These are phyloP conservation scores for Oncorhynchus nerka DNA, from an alignment of 2,113 vertebrate genomes.

Conservation along the genomic window DNA sequence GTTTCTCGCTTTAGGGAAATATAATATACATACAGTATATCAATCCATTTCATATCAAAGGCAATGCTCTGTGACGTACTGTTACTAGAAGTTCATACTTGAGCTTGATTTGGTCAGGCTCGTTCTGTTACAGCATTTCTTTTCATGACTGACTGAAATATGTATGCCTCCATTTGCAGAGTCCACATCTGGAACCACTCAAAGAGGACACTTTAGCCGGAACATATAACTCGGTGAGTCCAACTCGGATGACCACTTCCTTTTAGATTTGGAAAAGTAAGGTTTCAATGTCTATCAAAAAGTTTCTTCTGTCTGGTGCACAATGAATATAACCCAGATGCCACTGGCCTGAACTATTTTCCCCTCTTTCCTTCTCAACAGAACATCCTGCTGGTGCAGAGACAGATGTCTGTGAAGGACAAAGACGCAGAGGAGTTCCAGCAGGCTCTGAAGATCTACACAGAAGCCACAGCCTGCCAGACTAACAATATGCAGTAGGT, in stretches of 20 bases:
- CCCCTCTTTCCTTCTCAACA: constrained; percentile 47
- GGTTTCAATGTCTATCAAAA: background rate
- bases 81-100: background rate
- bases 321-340: too few relatives aligned
- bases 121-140: constrained; percentile 11
- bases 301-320: too few relatives aligned
- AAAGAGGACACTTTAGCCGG: constrained; percentile 81
- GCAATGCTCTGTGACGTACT: constrained; percentile 19
- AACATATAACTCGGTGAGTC: constrained; percentile 83
- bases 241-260: background rate
- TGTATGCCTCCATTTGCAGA: constrained; percentile 66
- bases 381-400: constrained; percentile 93
- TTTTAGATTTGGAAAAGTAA: background rate
- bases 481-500: constrained; percentile 83
- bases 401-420: constrained; percentile 83
- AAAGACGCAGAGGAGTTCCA: constrained; percentile 79
- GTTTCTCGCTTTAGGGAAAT: too few relatives aligned
- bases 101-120: background rate
- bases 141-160: constrained; percentile 27
- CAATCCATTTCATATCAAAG: constrained; percentile 1
- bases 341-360: background rate
- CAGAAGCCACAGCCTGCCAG: constrained; percentile 79
- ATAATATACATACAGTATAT: background rate
- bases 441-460: constrained; percentile 82
- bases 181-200: constrained; percentile 86